Evolutionary conservation across 2,888 invertebrate genomes (phyloP).

Genomic region (Idaea aversata): DNA sequence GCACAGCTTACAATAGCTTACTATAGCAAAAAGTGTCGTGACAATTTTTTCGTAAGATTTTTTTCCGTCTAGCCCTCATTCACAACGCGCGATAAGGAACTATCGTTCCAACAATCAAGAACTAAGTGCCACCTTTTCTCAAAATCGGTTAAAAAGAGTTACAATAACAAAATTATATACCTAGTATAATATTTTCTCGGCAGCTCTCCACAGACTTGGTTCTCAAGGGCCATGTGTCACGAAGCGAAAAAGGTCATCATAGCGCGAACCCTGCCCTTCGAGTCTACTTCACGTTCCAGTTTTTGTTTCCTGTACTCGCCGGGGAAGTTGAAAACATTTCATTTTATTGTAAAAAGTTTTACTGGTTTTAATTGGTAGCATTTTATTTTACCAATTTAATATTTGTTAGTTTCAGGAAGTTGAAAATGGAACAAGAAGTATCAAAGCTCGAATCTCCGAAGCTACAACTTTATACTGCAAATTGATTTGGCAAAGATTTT

Average conservation of each 20-base stretch:
- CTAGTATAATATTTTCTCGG: neutral
- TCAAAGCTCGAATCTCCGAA: no score
- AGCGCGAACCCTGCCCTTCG: slow-evolving; percentile 2
- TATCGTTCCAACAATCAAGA: no score
- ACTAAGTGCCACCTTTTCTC: no score
- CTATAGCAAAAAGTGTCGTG: no score
- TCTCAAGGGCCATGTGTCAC: slow-evolving; percentile 16
- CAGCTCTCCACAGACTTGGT: neutral
- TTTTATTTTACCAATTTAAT: neutral
- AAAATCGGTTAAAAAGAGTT: neutral
- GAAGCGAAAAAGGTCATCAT: slow-evolving; percentile 24
- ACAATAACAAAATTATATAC: neutral
- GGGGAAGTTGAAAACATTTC: neutral
- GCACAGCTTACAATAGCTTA: no score
- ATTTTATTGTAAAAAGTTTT: neutral
- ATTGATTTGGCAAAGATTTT: no score
- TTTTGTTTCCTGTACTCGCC: slow-evolving; percentile 13
- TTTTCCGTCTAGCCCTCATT: no score
- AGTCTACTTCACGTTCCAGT: slow-evolving; percentile 14
- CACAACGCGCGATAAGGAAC: no score
- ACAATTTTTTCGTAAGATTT: no score
- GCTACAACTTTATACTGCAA: no score
- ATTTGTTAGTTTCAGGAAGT: neutral
- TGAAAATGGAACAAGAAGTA: neutral
- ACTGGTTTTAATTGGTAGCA: neutral